Base-by-base conservation (phyloP, 2,888 invertebrate species). In the Orthosia incerta region DNA sequence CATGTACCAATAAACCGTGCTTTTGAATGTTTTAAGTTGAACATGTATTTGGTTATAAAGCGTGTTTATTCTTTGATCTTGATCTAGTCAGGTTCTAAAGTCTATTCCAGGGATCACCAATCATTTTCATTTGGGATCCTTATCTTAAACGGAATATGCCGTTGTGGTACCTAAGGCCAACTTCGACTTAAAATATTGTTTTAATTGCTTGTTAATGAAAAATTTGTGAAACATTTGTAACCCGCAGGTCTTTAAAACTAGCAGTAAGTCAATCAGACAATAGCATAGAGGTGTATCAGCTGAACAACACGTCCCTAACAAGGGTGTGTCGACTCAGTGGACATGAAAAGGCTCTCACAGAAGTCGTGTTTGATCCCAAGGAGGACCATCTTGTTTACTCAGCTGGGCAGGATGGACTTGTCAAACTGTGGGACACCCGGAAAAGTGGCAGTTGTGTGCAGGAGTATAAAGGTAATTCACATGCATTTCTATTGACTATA, bases 341-440 rank as follows among this genome's bases (percentile, higher is more conserved):
- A 1, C 96, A 97, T 86, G 84, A 90, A 56, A 94, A 96, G 61
- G 87, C 92, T 3, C 91, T 97, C 12, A 94, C 97, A 0, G 97
- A 97, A 67, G 93, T 97, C 13, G 97, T 97, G 81, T 97, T 97
- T 88, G 97, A 97, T 87, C 95, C 96, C 0, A 94, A 92, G 23
- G 97, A 97, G 67, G 96, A 96, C 66, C 93, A 97, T 88, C 91
- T 97, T 60, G 84, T 98, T 31, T 98, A 97, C 87, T 97, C 97
- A 0, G 95, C 97, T 0, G 97, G 97, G 0, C 92, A 93, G 59
- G 97, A 97, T 89, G 97, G 97, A 0, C 83, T 90, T 31, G 93
- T 98, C 48, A 97, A 96, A 85, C 89, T 97, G 66, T 98, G 97
- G 97, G 98, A 98, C 90, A 94, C 97, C 3, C 93, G 98, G 87